Conservation (phyloP, 2,113 vertebrate genomes). For the Dissostichus mawsoni region DNA sequence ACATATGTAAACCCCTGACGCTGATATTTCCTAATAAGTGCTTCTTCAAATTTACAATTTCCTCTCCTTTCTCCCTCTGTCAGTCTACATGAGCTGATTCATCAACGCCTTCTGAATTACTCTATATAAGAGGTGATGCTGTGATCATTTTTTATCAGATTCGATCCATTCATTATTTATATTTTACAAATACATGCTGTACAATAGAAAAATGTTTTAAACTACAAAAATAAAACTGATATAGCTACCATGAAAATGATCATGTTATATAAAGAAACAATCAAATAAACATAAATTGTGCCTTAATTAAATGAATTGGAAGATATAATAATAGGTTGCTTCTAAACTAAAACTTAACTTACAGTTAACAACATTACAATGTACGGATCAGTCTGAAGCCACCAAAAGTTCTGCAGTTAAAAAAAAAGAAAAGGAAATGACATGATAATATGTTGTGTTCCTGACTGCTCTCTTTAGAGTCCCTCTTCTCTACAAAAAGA, state of each 20-base stretch:
- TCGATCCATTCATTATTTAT: conserved; percentile 11
- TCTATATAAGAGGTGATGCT: neutral
- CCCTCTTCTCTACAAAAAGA: conserved; percentile 41
- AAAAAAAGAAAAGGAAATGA: conserved; percentile 5
- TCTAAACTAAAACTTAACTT: conserved; percentile 27
- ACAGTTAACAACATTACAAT: conserved; percentile 3
- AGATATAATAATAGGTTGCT: conserved; percentile 25
- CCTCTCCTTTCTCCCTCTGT: conserved; percentile 4
- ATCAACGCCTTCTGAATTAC: neutral
- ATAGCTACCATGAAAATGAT: conserved; percentile 12
- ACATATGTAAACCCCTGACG: neutral
- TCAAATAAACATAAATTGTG: conserved; percentile 38
- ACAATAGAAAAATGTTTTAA: conserved; percentile 36
- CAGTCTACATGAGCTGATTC: neutral
- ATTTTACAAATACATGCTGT: conserved; percentile 32
- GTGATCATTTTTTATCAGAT: neutral
- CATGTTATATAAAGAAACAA: neutral
- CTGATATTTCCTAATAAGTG: neutral
- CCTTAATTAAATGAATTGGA: conserved; percentile 42
- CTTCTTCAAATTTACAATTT: neutral
- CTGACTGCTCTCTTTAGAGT: conserved; percentile 31
- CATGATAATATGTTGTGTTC: conserved; percentile 4
- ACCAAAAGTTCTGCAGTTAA: conserved; percentile 1
- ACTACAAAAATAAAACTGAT: conserved; percentile 34
- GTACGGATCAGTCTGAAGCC: conserved; percentile 1